Evolutionary conservation across 2,888 invertebrate genomes (phyloP), one percentile per base, ranked within the genome.

Genomic region (Conchocele bisecta): DNA sequence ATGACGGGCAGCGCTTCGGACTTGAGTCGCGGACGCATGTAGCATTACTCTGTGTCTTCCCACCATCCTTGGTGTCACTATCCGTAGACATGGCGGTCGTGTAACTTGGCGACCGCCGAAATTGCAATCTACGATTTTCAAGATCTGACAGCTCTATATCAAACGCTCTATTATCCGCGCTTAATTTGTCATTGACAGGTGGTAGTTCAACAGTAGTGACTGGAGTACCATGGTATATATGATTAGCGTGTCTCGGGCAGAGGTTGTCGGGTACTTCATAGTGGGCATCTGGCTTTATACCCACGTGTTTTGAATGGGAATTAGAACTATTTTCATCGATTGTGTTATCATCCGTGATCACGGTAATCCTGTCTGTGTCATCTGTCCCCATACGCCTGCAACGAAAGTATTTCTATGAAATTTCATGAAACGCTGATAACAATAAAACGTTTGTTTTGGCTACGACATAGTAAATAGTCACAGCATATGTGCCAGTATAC

Each of bases 51-150:
- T 42, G 20, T 15, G 4, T 2, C 24, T 39, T 39, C 41, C 17
- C 41, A 46, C 20, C 6, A 9, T 46, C 50, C 24, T 57, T 48
- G 15, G 50, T 46, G 54, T 67, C 70, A 51, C 68, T 61, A 24
- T 77, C 77, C 41, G 67, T 46, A 5, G 77, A 74, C 46, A 77
- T 77, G 59, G 84, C 84, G 68, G 81, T 83, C 9, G 84, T 84
- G 53, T 84, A 84, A 69, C 84, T 84, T 15, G 83, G 81, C 20
- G 84, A 84, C 26, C 84, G 71, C 22, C 82, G 71, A 39, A 84
- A 75, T 31, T 75, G 77, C 28, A 56, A 53, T 37, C 75, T 66
- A 29, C 63, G 69, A 17, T 69, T 72, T 35, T 75, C 75, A 17
- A 71, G 26, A 41, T 78, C 78, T 13, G 70, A 71, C 15, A 74